These are phyloP conservation scores for Morpho achilles DNA, from an alignment of 2,888 invertebrate species.

Conservation along the genomic window DNA sequence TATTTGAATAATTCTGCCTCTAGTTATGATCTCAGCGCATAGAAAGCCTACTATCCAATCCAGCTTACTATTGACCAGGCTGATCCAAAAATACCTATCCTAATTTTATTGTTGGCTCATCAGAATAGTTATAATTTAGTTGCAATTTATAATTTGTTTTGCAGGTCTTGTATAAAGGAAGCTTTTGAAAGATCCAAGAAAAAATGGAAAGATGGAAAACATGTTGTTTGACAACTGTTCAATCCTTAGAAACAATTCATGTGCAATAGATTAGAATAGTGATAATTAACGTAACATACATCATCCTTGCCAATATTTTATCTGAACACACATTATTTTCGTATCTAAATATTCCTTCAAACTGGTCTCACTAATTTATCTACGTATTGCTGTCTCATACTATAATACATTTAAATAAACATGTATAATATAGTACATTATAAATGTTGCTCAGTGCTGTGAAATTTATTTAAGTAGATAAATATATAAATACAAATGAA, in stretches of 20 bases:
- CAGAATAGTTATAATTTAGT: no score
- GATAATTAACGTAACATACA: background rate
- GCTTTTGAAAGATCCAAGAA: slow-evolving; percentile 85
- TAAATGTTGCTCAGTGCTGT: slow-evolving; percentile 13
- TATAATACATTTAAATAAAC: background rate
- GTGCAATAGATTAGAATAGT: background rate
- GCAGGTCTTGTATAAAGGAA: slow-evolving; percentile 86
- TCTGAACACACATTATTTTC: background rate
- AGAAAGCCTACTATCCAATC: no score
- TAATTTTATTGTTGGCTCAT: no score
- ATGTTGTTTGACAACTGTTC: slow-evolving; percentile 47
- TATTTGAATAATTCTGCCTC: no score
- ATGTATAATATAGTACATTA: background rate
- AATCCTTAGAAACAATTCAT: background rate
- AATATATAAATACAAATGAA: no score
- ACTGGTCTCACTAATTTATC: slow-evolving; percentile 7
- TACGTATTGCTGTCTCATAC: background rate
- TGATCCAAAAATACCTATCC: no score
- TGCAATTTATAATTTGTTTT: slow-evolving; percentile 27
- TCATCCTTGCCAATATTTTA: background rate
- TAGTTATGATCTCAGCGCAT: no score
- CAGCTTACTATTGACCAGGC: no score
- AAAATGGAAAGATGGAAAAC: slow-evolving; percentile 64
- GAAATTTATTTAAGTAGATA: slow-evolving; percentile 5
- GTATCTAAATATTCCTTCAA: slow-evolving; percentile 7